Conservation (phyloP, 1,140 invertebrate genomes). For the Drosophila nannoptera region DNA sequence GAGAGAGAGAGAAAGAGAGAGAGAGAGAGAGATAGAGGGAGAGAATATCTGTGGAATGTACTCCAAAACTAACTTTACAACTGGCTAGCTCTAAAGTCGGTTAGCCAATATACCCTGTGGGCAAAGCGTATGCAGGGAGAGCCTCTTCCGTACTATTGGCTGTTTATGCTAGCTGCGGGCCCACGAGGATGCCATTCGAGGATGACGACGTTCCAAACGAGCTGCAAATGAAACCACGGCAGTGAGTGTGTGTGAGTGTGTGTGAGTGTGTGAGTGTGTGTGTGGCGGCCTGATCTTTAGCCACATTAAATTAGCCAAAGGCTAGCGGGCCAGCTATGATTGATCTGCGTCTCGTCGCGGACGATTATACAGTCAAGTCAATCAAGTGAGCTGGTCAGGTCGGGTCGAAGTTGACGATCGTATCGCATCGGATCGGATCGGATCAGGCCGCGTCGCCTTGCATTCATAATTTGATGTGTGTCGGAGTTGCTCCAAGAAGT, state of each 20-base stretch:
- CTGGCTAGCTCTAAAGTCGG: too few relatives aligned
- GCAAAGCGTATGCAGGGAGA: slow-evolving; percentile 12
- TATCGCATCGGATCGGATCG: slow-evolving; percentile 47
- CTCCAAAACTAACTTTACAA: too few relatives aligned
- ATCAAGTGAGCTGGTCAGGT: slow-evolving; percentile 54
- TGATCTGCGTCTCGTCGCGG: slow-evolving; percentile 63
- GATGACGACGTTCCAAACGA: slow-evolving; percentile 39
- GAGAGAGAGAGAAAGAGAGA: too few relatives aligned
- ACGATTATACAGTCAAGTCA: slow-evolving; percentile 60
- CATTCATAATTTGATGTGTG: slow-evolving; percentile 75
- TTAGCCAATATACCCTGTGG: not conserved
- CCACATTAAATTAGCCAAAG: slow-evolving; percentile 77
- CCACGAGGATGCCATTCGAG: slow-evolving; percentile 31
- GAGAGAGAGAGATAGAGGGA: too few relatives aligned
- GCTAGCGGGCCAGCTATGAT: slow-evolving; percentile 62
- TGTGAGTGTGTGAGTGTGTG: slow-evolving; percentile 8
- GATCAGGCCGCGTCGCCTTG: slow-evolving; percentile 57
- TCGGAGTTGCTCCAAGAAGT: slow-evolving; percentile 51
- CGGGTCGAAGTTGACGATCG: slow-evolving; percentile 42
- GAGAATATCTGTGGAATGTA: too few relatives aligned
- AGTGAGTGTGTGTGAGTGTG: slow-evolving; percentile 27
- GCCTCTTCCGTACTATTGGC: slow-evolving; percentile 37
- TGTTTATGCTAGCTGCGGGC: slow-evolving; percentile 38
- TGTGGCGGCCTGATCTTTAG: slow-evolving; percentile 63
- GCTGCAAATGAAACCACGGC: slow-evolving; percentile 58